Evolutionary conservation across 2,888 invertebrate species (phyloP).

Genomic region (Epirrhoe alternata): DNA sequence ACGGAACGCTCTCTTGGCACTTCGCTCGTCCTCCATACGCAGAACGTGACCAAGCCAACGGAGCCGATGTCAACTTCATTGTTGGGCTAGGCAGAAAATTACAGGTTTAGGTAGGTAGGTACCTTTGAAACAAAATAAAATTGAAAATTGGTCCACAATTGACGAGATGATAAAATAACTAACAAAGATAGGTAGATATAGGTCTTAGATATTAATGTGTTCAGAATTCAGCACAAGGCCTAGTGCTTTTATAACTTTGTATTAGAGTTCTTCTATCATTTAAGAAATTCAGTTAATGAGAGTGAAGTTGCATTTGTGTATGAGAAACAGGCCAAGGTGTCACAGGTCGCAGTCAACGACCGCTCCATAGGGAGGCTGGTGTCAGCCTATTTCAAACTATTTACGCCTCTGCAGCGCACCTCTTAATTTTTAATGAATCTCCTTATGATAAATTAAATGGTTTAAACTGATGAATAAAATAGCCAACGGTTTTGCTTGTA

Average conservation of each 20-base stretch:
- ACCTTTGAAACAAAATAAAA: too few species aligned
- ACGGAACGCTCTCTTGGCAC: too few species aligned
- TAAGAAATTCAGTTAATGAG: constrained; percentile 1
- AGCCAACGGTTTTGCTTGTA: background rate
- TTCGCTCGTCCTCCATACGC: too few species aligned
- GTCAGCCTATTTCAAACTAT: background rate
- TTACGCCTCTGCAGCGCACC: background rate
- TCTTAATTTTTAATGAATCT: background rate
- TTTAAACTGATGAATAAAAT: background rate
- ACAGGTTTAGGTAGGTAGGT: too few species aligned
- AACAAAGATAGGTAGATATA: too few species aligned
- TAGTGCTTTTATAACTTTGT: background rate
- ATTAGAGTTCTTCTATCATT: background rate
- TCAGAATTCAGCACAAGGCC: background rate
- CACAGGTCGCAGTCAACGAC: constrained; percentile 7
- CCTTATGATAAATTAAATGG: background rate
- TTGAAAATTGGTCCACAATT: too few species aligned
- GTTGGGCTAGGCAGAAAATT: too few species aligned
- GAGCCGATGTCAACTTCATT: too few species aligned
- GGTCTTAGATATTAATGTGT: background rate
- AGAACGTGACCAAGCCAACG: too few species aligned
- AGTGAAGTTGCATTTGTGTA: background rate
- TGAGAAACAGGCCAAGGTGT: constrained; percentile 8
- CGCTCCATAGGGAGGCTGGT: background rate
- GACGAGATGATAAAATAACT: too few species aligned